Conservation (phyloP, 2,797 vertebrate species). For the Danio choprae region DNA sequence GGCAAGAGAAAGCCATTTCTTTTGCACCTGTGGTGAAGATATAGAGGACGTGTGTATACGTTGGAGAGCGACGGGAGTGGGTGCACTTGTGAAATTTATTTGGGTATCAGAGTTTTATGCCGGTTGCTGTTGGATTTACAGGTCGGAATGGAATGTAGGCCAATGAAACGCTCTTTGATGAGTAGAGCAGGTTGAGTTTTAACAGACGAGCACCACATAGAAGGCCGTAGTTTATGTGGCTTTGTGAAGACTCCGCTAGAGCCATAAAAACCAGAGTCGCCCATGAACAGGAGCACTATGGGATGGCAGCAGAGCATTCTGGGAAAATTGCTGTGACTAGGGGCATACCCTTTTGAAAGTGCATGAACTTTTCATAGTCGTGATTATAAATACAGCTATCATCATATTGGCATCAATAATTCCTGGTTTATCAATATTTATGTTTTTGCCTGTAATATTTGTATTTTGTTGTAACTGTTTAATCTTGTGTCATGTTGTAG, state of each 20-base stretch:
- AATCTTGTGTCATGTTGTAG: too few relatives aligned
- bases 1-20: slow-evolving; percentile 17
- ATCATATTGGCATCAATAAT: too few relatives aligned
- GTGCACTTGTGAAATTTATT: slow-evolving; percentile 77
- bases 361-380: slow-evolving; percentile 3
- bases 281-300: slow-evolving; percentile 63
- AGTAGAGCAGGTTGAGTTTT: slow-evolving; percentile 71
- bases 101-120: slow-evolving; percentile 75
- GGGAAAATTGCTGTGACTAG: slow-evolving; percentile 39
- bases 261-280: slow-evolving; percentile 71
- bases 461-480: too few relatives aligned
- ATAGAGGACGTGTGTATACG: slow-evolving; percentile 43
- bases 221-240: slow-evolving; percentile 73
- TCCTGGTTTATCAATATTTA: too few relatives aligned
- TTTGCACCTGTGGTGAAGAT: slow-evolving; percentile 60
- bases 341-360: slow-evolving; percentile 21
- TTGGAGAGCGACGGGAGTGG: slow-evolving; percentile 32
- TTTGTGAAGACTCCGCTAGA: slow-evolving; percentile 68
- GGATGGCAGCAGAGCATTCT: slow-evolving; percentile 44
- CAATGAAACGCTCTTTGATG: slow-evolving; percentile 78
- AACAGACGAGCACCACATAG: slow-evolving; percentile 65
- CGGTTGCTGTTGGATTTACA: slow-evolving; percentile 77
- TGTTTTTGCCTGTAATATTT: too few relatives aligned
- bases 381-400: too few relatives aligned
- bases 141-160: slow-evolving; percentile 76